These are phyloP conservation scores for Nasonia giraulti DNA, from an alignment of 1,140 invertebrate genomes.

Conservation along the genomic window DNA sequence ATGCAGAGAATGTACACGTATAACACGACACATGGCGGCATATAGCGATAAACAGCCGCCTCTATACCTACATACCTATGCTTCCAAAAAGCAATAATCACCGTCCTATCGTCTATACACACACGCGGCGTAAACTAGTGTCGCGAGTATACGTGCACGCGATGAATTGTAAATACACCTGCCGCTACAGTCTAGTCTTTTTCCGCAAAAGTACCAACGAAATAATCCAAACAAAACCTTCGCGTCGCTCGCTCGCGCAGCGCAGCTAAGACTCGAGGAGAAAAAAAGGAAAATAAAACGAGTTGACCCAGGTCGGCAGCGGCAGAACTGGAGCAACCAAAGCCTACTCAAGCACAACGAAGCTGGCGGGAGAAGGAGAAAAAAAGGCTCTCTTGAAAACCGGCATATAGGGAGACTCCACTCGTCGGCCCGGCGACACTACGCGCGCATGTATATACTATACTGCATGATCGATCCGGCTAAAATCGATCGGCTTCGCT, in stretches of 20 bases:
- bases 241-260: not conserved
- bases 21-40: not conserved
- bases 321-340: not conserved
- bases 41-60: not conserved
- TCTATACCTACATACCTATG: not conserved
- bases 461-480: not conserved
- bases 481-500: constrained; percentile 6
- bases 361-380: too few species aligned
- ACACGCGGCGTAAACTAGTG: too few species aligned
- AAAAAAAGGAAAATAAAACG: not conserved
- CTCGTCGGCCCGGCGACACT: not conserved
- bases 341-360: not conserved
- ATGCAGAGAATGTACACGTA: not conserved
- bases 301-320: not conserved
- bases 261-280: not conserved
- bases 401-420: not conserved
- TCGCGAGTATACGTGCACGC: too few species aligned
- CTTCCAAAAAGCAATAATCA: not conserved
- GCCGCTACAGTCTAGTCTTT: too few species aligned
- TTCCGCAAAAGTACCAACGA: too few species aligned
- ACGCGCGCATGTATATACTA: not conserved
- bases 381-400: too few species aligned
- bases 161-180: too few species aligned
- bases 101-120: too few species aligned
- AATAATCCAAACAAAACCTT: not conserved